phyloP scores from a whole-genome alignment of 2,113 vertebrate genomes.

The Elgaria multicarinata region DNA sequence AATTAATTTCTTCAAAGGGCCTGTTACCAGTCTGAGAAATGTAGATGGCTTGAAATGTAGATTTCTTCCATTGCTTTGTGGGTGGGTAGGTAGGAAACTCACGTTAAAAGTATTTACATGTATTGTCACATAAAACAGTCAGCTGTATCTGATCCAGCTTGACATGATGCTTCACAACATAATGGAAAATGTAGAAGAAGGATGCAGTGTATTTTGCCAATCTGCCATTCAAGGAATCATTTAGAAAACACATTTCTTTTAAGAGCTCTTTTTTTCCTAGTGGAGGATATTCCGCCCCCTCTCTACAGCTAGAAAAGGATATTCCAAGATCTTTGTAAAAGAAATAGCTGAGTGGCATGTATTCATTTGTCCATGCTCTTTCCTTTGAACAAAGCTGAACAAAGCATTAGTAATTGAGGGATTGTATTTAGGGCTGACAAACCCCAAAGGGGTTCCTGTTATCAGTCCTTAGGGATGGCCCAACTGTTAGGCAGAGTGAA shows the following conservation, averaged over 20 bases:
- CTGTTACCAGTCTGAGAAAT: slow-evolving; percentile 51
- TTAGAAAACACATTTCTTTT: slow-evolving; percentile 43
- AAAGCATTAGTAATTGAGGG: background rate
- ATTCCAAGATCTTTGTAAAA: background rate
- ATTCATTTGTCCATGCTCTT: background rate
- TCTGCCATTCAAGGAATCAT: slow-evolving; percentile 42
- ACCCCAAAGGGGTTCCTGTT: background rate
- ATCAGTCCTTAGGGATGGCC: background rate
- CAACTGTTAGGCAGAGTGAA: background rate
- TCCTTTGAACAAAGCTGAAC: background rate
- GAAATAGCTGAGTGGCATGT: background rate
- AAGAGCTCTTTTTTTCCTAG: slow-evolving; percentile 58
- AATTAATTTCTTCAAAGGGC: slow-evolving; percentile 62
- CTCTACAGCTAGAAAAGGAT: slow-evolving; percentile 51
- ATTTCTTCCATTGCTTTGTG: slow-evolving; percentile 46
- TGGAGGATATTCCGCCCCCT: slow-evolving; percentile 16
- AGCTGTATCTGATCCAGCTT: slow-evolving; percentile 57
- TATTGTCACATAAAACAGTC: slow-evolving; percentile 60
- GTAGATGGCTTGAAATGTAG: slow-evolving; percentile 47
- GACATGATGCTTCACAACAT: slow-evolving; percentile 42
- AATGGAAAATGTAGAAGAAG: slow-evolving; percentile 51
- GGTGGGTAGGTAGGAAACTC: slow-evolving; percentile 6
- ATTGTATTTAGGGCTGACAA: background rate
- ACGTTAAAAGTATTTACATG: slow-evolving; percentile 58
- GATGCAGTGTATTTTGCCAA: slow-evolving; percentile 42